Base-by-base conservation (phyloP, 2,797 vertebrate species). In the Buphagus erythrorhynchus region DNA sequence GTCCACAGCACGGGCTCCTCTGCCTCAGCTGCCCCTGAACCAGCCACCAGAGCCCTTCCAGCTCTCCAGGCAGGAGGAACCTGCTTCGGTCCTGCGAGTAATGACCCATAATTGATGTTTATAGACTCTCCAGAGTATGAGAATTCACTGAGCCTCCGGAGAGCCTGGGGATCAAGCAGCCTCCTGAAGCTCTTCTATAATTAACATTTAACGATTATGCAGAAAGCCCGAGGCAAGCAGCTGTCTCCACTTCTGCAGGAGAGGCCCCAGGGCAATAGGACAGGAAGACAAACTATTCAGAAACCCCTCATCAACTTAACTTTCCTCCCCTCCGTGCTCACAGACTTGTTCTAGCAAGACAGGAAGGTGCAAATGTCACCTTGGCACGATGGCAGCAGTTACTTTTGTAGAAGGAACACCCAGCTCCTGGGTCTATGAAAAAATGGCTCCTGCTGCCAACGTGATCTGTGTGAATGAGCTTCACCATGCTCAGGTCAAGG, bases 31-130 rank as follows among this genome's bases (percentile, higher is more conserved):
- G 21, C 46, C 36, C 51, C 26, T 6, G 25, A 4, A 4, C 2
- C 2, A 69, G 52, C 36, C 36, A 20, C 36, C 59, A n/a, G 45
- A 61, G 62, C 19, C 82, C 78, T 87, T 38, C 19, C 92, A 58
- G 84, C 62, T 66, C 89, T 52, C 7, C 2, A 20, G 71, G 49
- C 35, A 21, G 48, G 46, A 61, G 46, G 25, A 69, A 74, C 75
- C 88, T 46, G 72, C 5, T 77, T 88, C 49, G 43, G 49, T 90
- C 88, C 72, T 87, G 78, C 1, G 8, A 68, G 78, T 61, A 83
- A 77, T 62, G 86, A 95, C 95, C 85, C 79, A 8, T 72, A 82
- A 92, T 86, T 95, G 85, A 95, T 28, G 84, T 78, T 90, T 76
- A 85, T 5, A 78, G 49, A 59, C 38, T 35, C 74, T 63, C 80